Evolutionary conservation across 1,140 invertebrate genomes (phyloP).

Genomic region (Radopholus similis): DNA sequence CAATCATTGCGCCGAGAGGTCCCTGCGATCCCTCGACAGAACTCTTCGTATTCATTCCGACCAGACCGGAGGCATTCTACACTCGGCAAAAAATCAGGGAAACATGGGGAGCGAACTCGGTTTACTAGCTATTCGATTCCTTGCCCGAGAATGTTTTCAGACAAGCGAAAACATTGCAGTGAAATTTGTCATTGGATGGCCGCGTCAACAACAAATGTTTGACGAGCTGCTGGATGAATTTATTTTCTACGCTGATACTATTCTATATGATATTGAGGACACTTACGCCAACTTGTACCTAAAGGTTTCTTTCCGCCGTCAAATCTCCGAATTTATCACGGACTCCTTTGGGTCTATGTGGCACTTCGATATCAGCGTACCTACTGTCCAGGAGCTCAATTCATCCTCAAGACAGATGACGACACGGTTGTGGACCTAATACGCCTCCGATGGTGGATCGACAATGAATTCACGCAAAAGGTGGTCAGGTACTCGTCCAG

Average conservation of each 20-base stretch:
- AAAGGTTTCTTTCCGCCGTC: conserved; percentile 14
- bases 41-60: conserved; percentile 10
- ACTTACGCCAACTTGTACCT: conserved; percentile 30
- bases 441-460: conserved; percentile 25
- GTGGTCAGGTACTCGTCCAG: neutral
- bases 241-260: conserved; percentile 20
- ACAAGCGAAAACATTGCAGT: neutral
- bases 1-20: neutral
- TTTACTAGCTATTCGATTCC: neutral
- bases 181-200: conserved; percentile 18
- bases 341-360: conserved; percentile 22
- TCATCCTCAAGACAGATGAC: conserved; percentile 25
- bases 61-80: conserved; percentile 1
- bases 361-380: conserved; percentile 21
- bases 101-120: conserved; percentile 4
- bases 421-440: conserved; percentile 25
- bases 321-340: neutral
- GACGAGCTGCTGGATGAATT: conserved; percentile 9
- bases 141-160: neutral
- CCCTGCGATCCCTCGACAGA: neutral
- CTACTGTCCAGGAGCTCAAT: conserved; percentile 15
- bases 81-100: conserved; percentile 6
- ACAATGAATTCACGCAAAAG: conserved; percentile 10
- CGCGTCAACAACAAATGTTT: conserved; percentile 1
- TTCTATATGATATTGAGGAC: conserved; percentile 28